Evolutionary conservation across 2,888 invertebrate genomes (phyloP), one percentile per base, ranked within the genome.

Genomic region (Marronus borbonicus): DNA sequence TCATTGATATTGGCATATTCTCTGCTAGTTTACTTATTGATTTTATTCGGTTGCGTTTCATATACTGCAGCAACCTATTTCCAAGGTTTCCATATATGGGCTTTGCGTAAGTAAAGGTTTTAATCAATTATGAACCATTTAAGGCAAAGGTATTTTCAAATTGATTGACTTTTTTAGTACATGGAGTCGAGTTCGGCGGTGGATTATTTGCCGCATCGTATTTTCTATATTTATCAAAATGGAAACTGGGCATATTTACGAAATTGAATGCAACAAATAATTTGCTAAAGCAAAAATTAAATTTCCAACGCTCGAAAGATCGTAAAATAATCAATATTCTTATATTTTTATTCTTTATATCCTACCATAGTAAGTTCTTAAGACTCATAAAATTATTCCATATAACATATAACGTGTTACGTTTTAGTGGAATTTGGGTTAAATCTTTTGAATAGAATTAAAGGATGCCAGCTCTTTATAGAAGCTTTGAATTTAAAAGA

Each of bases 21-120:
- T 39, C 20, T 12, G 39, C 20, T 74, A 7, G 10, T 74, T 14
- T 17, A n/a, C n/a, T 10, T 39, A 0, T 44, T 58, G 10, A 58
- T 58, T 20, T 1, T 17, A 0, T 58, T 58, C 17, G 20, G 55
- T 5, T 20, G 17, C 12, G 1, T 39, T 20, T 74, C 17, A 60
- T 60, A 44, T 58, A 31, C 20, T 20, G 60, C 39, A 3, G 31
- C 39, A 55, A 5, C 55, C 12, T 58, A 60, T 74, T 60, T 58
- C 28, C 74, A 74, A 60, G 60, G 74, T 0, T 28, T 39, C 10
- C 60, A 60, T 44, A 60, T 60, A 74, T 74, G 74, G 74, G 14
- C 60, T 17, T 8, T 74, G 0, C n/a, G 74, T 74, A 50, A 70
- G 58, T 70, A 52, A 52, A 14, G 2, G 10, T 49, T 36, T 52